Percentiles rank a stretch among this genome's conserved stretches.
Conservation (phyloP, 2,888 invertebrate genomes). For the Drosophila fungiperda region DNA sequence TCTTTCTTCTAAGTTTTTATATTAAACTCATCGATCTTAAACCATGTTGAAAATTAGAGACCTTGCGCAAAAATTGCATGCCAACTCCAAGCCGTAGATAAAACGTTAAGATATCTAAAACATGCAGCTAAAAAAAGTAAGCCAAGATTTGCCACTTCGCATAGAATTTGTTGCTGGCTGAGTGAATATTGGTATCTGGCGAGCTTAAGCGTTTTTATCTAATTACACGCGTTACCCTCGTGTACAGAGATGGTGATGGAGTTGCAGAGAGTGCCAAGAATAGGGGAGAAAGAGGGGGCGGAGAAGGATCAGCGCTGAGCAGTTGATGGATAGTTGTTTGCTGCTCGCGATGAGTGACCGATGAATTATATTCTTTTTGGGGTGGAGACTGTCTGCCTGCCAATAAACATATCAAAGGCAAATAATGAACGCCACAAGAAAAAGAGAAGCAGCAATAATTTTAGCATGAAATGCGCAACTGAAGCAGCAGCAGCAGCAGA, state of each 20-base stretch:
- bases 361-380: conserved; percentile 1
- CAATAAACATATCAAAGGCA: conserved; percentile 71
- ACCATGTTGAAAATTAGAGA: conserved; percentile 5
- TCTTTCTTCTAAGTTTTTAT: not conserved
- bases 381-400: conserved; percentile 11
- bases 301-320: no score
- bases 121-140: conserved; percentile 26
- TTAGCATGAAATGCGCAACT: conserved; percentile 35
- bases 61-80: not conserved
- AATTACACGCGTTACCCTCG: conserved; percentile 77
- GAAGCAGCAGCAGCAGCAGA: conserved; percentile 35
- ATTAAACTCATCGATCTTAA: not conserved
- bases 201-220: conserved; percentile 77
- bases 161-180: conserved; percentile 24
- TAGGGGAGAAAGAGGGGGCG: not conserved
- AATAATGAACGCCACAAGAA: conserved; percentile 56
- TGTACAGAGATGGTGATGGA: conserved; percentile 27
- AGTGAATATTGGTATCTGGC: conserved; percentile 46
- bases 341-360: conserved; percentile 22
- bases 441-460: conserved; percentile 5
- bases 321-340: conserved; percentile 25
- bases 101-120: conserved; percentile 42
- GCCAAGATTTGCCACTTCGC: conserved; percentile 15
- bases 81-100: conserved; percentile 19
- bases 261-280: not conserved